phyloP scores from a whole-genome alignment of 35 echinoderm and acorn worm species.

The Ptychodera flava region DNA sequence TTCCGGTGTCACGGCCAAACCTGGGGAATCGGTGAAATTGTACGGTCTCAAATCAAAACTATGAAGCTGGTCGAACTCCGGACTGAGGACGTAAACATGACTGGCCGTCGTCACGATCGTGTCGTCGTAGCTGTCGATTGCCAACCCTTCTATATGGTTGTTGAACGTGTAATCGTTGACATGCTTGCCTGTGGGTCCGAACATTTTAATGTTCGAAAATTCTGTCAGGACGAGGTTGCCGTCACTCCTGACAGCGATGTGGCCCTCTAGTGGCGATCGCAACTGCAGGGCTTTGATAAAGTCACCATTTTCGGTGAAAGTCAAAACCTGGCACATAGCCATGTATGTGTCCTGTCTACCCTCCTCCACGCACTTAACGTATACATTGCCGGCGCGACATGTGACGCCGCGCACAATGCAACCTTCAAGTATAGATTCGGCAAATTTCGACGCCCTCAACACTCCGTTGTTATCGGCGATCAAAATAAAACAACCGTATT shows the following conservation, averaged over 20 bases:
- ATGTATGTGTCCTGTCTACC: not conserved
- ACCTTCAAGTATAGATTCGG: not conserved
- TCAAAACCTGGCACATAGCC: not conserved
- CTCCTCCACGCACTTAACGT: not conserved
- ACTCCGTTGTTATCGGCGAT: not conserved
- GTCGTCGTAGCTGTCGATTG: not conserved
- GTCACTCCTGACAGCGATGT: not conserved
- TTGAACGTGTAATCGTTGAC: not conserved
- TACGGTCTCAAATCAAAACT: not conserved
- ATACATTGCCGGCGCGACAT: not conserved
- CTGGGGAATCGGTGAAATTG: not conserved
- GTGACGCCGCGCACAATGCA: not conserved
- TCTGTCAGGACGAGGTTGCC: not conserved
- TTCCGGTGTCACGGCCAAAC: not conserved
- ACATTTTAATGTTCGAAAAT: not conserved
- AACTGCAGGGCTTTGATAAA: not conserved
- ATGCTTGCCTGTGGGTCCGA: not conserved
- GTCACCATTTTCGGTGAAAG: not conserved
- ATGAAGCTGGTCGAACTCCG: not conserved
- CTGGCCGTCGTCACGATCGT: not conserved
- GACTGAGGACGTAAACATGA: not conserved
- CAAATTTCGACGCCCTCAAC: not conserved
- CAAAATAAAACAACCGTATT: not conserved
- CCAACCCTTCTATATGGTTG: not conserved
- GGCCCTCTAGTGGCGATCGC: not conserved